Conservation (phyloP, 2,797 vertebrate genomes). For the Myiotriccus ornatus region DNA sequence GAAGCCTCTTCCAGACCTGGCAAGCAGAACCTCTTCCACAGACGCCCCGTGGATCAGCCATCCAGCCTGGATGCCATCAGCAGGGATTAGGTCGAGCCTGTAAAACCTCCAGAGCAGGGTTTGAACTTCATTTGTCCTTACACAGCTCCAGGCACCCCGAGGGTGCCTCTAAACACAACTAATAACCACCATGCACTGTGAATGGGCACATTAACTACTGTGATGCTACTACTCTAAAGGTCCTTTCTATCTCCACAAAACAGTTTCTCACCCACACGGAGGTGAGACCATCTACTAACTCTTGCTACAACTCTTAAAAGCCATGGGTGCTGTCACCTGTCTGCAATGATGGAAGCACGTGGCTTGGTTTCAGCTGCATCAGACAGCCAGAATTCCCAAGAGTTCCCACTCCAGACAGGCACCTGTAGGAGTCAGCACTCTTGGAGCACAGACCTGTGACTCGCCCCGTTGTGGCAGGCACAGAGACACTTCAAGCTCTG, state of each 20-base stretch:
- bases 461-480: not conserved
- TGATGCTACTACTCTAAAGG: slow-evolving; percentile 14
- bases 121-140: not conserved
- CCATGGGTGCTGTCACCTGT: not conserved
- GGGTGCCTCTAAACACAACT: slow-evolving; percentile 21
- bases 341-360: not conserved
- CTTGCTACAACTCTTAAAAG: not conserved
- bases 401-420: not conserved
- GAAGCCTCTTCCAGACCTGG: not conserved
- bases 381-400: not conserved
- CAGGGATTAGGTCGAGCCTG: not conserved
- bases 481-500: not conserved
- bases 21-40: not conserved
- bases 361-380: not conserved
- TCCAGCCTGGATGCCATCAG: not conserved
- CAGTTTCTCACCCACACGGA: rapidly evolving
- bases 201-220: not conserved
- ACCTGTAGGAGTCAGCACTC: not conserved
- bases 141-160: not conserved
- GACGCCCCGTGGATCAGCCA: not conserved
- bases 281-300: not conserved
- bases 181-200: slow-evolving; percentile 7
- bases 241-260: not conserved
- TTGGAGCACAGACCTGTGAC: not conserved
- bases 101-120: not conserved